Evolutionary conservation across 2,113 vertebrate species (phyloP), one percentile per base, ranked within the genome.

Genomic region (Epinephelus moara): DNA sequence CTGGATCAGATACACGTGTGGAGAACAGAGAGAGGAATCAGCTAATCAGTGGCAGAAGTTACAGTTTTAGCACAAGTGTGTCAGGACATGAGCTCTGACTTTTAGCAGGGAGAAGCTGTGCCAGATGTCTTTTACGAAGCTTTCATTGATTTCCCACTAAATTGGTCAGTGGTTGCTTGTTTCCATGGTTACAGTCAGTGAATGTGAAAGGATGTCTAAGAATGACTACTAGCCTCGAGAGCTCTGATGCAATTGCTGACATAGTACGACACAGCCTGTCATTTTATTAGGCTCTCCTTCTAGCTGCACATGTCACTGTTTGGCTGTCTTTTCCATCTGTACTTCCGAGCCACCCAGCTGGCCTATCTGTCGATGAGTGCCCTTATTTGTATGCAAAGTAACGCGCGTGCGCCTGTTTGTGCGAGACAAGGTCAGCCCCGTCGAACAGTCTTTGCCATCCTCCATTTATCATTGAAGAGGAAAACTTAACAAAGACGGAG

Each of bases 151-250:
- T 87, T 89, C 70, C 55, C n/a, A 62, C 72, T 18, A 78, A 87
- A 63, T 59, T 81, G 78, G 70, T 69, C 78, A 68, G 66, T 15
- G 63, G 84, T 17, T 30, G 70, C 90, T 82, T 85, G 92, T 93
- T 92, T 87, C 91, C 84, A 93, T 92, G 89, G 92, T 55, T 78
- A 93, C 86, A 76, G 27, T 53, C 45, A 61, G 78, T 30, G 56
- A 77, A 82, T 33, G 66, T 67, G 56, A 88, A 91, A 88, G 57
- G 75, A 89, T 82, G 74, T 69, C 80, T 67, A 91, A 81, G 80
- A 91, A 85, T 60, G 76, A 87, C 27, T 82, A 76, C 33, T 60
- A 76, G 53, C 45, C 69, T 84, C 73, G 67, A 75, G 76, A 64
- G 70, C 76, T 77, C 47, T 92, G 90, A 92, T 75, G 88, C 59